phyloP scores from a whole-genome alignment of 2,888 invertebrate genomes.

The Machimus atricapillus region DNA sequence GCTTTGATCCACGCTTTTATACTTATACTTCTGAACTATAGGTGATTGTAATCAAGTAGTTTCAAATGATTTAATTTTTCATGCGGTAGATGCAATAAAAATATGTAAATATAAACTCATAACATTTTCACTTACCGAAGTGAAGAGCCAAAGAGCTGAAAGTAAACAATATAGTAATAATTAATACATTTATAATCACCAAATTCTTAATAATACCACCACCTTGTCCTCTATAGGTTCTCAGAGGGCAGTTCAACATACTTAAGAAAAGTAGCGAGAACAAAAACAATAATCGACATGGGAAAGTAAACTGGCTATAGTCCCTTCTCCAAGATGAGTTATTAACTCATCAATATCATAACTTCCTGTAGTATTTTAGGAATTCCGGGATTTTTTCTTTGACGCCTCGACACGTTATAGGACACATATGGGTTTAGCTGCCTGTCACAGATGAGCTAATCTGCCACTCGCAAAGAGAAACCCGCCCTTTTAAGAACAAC shows the following conservation, averaged over 20 bases:
- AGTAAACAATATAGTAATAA: no score
- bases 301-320: neutral
- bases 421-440: neutral
- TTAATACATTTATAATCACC: no score
- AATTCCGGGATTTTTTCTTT: neutral
- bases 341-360: neutral
- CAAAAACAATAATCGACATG: neutral
- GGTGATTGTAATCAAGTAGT: no score
- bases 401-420: neutral
- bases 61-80: no score
- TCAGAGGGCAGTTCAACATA: neutral
- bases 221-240: neutral
- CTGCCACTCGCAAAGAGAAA: neutral
- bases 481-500: slow-evolving; percentile 17
- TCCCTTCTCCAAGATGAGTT: neutral
- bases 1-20: no score
- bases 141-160: no score
- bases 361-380: neutral
- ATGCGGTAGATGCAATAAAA: no score
- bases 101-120: no score
- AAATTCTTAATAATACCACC: no score
- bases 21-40: no score
- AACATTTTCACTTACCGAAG: no score
- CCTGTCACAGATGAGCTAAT: slow-evolving; percentile 15
- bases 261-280: neutral